Conservation (phyloP, 2,113 vertebrate species). For the Girardinichthys multiradiatus region DNA sequence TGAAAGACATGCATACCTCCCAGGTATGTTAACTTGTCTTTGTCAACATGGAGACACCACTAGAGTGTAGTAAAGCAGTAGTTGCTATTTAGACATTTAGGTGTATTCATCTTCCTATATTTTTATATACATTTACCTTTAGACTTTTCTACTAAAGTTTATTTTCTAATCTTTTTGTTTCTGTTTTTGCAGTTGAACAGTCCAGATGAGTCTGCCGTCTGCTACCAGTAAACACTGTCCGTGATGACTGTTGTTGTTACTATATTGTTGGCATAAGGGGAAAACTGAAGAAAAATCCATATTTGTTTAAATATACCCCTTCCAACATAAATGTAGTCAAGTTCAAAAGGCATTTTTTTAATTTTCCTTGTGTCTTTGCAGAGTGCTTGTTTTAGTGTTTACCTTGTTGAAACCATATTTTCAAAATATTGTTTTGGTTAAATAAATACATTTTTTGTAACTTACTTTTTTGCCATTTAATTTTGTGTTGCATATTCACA, state of each 20-base stretch:
- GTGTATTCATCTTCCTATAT: too few relatives aligned
- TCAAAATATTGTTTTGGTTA: constrained; percentile 72
- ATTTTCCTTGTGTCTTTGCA: constrained; percentile 37
- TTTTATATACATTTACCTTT: not conserved
- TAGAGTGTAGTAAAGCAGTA: too few relatives aligned
- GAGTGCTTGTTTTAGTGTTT: constrained; percentile 68
- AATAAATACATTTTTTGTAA: constrained; percentile 80
- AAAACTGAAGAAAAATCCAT: constrained; percentile 9
- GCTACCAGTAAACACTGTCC: constrained; percentile 36
- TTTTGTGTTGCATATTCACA: constrained; percentile 1
- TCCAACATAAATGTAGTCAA: constrained; percentile 46
- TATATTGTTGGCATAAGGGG: constrained; percentile 43
- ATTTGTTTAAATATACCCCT: constrained; percentile 55
- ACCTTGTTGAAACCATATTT: constrained; percentile 56
- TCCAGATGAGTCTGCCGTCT: constrained; percentile 76
- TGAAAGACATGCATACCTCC: too few relatives aligned
- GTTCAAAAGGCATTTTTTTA: constrained; percentile 39
- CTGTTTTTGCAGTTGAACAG: constrained; percentile 78
- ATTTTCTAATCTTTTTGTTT: not conserved
- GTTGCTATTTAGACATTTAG: too few relatives aligned
- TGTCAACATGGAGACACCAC: too few relatives aligned
- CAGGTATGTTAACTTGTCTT: too few relatives aligned
- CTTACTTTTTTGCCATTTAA: constrained; percentile 27
- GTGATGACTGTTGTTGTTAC: constrained; percentile 37
- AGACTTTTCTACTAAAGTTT: not conserved